These are phyloP conservation scores for Gracilinanus agilis DNA, from an alignment of 2,113 vertebrate species.

Conservation along the genomic window DNA sequence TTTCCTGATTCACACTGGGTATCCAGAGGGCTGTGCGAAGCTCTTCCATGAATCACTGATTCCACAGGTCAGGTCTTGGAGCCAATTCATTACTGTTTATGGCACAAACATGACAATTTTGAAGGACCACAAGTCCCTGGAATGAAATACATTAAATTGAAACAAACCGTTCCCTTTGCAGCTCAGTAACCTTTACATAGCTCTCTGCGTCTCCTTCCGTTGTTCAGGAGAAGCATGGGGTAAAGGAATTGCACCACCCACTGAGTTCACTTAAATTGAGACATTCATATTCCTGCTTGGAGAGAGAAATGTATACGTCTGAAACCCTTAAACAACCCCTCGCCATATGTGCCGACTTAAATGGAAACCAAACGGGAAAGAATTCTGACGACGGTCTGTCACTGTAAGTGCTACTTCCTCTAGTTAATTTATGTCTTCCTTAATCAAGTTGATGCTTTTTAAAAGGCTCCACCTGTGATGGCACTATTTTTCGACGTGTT, in stretches of 20 bases:
- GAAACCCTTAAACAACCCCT: conserved; percentile 72
- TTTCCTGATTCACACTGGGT: not conserved
- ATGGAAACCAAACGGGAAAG: conserved; percentile 68
- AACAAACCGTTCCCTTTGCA: conserved; percentile 6
- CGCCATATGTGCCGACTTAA: conserved; percentile 70
- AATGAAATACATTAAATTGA: not conserved
- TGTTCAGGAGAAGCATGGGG: conserved; percentile 20
- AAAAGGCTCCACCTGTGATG: conserved; percentile 71
- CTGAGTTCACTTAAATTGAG: conserved; percentile 48
- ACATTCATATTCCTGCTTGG: conserved; percentile 43
- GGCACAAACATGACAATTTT: not conserved
- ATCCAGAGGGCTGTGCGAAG: not conserved
- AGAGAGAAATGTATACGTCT: conserved; percentile 46
- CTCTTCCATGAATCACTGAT: not conserved
- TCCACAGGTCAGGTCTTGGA: not conserved
- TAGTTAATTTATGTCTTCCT: conserved; percentile 72
- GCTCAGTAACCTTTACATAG: not conserved
- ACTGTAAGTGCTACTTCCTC: conserved; percentile 63
- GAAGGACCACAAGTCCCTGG: not conserved
- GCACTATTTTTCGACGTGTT: conserved; percentile 53
- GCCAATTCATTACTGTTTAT: not conserved
- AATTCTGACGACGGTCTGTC: conserved; percentile 69
- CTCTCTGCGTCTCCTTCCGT: not conserved
- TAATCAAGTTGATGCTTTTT: conserved; percentile 64
- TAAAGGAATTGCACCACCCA: conserved; percentile 25